Percentiles rank a stretch among this genome's conserved stretches.
Evolutionary conservation across 2,888 invertebrate genomes (phyloP).

Genomic region (Pseudococcus jackbeardsleyi): DNA sequence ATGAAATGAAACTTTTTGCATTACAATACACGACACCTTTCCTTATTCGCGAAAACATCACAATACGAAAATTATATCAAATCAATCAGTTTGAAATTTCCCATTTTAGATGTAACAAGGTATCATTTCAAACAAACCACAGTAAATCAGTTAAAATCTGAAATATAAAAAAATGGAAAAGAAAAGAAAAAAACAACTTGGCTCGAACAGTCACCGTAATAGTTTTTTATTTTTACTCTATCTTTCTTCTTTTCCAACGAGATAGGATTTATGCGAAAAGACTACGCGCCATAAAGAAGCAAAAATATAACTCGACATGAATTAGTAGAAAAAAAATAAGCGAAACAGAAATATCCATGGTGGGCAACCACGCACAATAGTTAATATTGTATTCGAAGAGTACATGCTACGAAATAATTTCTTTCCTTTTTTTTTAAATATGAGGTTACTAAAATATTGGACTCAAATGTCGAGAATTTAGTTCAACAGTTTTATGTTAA

Average conservation of each 20-base stretch:
- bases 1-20: neutral
- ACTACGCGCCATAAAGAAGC: constrained; percentile 59
- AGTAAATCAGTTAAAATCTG: neutral
- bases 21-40: neutral
- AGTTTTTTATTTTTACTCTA: constrained; percentile 27
- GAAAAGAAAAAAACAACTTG: constrained; percentile 26
- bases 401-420: neutral
- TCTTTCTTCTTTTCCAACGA: constrained; percentile 49
- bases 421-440: neutral
- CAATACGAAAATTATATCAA: neutral
- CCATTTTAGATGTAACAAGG: neutral
- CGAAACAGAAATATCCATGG: constrained; percentile 27
- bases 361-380: constrained; percentile 3
- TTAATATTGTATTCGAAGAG: neutral
- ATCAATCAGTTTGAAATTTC: neutral
- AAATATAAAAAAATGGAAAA: neutral
- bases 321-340: constrained; percentile 46
- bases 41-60: neutral
- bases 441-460: neutral
- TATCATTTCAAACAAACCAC: neutral
- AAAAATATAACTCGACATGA: constrained; percentile 59
- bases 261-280: constrained; percentile 60
- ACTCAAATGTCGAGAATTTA: neutral
- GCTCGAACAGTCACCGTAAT: constrained; percentile 46
- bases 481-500: neutral